Evolutionary conservation across 2,797 vertebrate genomes (phyloP), one percentile per base, ranked within the genome.

Genomic region (Acanthopagrus latus): DNA sequence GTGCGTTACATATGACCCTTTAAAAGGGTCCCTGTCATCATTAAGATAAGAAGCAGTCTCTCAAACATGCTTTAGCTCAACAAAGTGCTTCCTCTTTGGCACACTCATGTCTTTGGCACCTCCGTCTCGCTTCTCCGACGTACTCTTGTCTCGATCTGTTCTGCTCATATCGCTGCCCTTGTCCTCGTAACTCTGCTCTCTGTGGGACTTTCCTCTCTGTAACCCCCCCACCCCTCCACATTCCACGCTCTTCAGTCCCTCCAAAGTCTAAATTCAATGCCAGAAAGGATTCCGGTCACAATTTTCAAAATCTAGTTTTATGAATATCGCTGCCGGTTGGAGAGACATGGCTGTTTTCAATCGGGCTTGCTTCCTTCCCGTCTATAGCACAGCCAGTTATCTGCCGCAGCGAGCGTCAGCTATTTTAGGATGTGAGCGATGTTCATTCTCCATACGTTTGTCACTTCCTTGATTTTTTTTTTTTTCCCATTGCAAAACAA

Each of bases 41-140:
- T 95, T 95, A 92, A 94, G 95, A 95, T 96, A 95, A 95, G 85
- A 85, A 69, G 63, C 84, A 60, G 83, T 89, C 94, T 93, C 91
- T 95, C 90, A 89, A 86, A 93, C 84, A 83, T 92, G 86, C 93
- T 94, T 88, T 78, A 92, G 89, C 76, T 87, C 81, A 87, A 95
- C 95, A 95, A 95, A 95, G 95, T 94, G 92, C 87, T 87, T 90
- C 89, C 92, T 94, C 94, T 92, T 92, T 86, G 90, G 80, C 83
- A 52, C 94, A 93, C 91, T 93, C 88, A 54, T 91, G 91, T 95
- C 93, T 89, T 88, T 82, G 75, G 81, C 93, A 92, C 93, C 85
- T 92, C 84, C 12, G 59, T 82, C 78, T 63, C 65, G 73, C 83
- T 80, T 67, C 77, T 81, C 78, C 64, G 54, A 67, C 84, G 59